phyloP scores from a whole-genome alignment of 35 echinoderm and acorn worm species.

The Ophiothrix spiculata region DNA sequence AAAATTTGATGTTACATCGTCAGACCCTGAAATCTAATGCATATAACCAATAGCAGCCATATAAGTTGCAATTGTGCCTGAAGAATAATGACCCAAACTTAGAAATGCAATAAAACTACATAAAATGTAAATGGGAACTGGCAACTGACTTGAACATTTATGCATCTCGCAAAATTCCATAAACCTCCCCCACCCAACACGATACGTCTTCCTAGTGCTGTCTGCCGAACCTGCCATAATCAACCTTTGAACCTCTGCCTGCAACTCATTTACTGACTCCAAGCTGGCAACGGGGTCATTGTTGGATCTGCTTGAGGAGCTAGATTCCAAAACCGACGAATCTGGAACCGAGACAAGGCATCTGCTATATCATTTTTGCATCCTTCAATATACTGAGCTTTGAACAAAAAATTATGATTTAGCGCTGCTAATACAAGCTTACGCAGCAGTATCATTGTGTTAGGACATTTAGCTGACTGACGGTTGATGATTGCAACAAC shows the following conservation, averaged over 20 bases:
- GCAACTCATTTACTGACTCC: background rate
- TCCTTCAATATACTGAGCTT: background rate
- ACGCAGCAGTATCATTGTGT: conserved; percentile 2
- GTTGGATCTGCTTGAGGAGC: background rate
- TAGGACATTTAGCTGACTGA: background rate
- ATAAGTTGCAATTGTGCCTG: conserved; percentile 14
- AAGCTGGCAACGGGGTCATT: background rate
- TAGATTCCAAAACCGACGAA: background rate
- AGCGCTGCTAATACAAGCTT: background rate
- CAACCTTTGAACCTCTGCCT: background rate
- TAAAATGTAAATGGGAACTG: background rate
- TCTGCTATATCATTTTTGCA: background rate
- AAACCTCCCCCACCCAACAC: background rate
- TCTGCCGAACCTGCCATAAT: background rate
- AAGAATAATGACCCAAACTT: background rate
- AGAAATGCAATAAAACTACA: conserved; percentile 8
- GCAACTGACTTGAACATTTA: background rate
- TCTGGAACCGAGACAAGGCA: conserved; percentile 11
- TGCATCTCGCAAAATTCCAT: background rate
- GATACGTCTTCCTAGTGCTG: background rate
- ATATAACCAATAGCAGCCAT: conserved; percentile 16
- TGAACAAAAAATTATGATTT: background rate
- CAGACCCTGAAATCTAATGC: conserved; percentile 7
- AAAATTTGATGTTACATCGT: conserved; percentile 12
- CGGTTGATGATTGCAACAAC: background rate